Evolutionary conservation across 2,888 invertebrate genomes (phyloP), one percentile per base, ranked within the genome.

Genomic region (Platerodrilus igneus): DNA sequence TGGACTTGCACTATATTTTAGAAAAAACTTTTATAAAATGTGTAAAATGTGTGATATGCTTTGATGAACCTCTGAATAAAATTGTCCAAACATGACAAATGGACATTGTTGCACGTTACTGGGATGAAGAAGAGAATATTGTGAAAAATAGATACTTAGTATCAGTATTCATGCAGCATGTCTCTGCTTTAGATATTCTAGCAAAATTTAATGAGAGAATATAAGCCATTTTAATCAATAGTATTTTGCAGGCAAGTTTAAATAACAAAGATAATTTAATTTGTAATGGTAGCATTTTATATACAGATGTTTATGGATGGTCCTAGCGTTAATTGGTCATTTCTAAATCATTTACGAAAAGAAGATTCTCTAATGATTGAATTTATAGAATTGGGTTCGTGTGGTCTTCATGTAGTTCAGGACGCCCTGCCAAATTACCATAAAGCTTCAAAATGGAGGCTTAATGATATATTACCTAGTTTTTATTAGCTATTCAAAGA

Each of bases 401-500:
- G 32, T 32, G 32, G 32, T 1, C 17, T 33, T 1, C 32, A 33
- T 16, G 8, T 33, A 2, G 11, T 33, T 4, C 22, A 33, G 10
- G 32, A 23, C 3, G 16, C 32, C 1, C 2, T 33, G 1, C 22
- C 15, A 10, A 15, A 22, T 7, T 22, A 23, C 3, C 32, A 22
- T 9, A 21, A 22, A 16, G 9, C 6, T 15, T 3, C 23, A 2
- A 10, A 23, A 4, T 32, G 32, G 23, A 14, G 15, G 9, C 3
- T 32, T 5, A 21, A 32, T 16, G 15, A 32, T 2, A 3, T 22
- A 2, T 10, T 32, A 6, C 14, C 6, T 13, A 23, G 22, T 10
- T 3, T 22, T 3, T 32, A 23, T 22, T 32, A 15, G 9, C 9
- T 32, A 14, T 32, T 32, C n/a, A 32, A 32, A 15, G 23, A 32